Evolutionary conservation across 1,140 invertebrate genomes (phyloP).

Genomic region (Notospermus geniculatus): DNA sequence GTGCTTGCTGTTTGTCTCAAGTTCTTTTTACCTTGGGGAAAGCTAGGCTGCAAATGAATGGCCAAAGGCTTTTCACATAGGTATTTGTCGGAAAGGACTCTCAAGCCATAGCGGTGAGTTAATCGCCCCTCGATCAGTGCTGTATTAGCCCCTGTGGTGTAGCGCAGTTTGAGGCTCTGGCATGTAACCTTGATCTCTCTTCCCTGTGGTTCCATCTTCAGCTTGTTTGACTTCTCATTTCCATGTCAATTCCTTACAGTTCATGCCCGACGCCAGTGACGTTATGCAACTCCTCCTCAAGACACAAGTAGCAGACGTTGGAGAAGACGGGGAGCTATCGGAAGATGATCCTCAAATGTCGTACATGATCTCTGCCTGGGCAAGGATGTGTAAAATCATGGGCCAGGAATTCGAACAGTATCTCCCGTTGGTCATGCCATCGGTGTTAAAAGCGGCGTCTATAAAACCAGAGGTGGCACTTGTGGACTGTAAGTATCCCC

Average conservation of each 20-base stretch:
- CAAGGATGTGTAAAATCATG: constrained; percentile 95
- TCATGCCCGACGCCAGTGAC: constrained; percentile 47
- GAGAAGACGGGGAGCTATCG: constrained; percentile 59
- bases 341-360: constrained; percentile 94
- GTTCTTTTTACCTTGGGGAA: no score
- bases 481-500: constrained; percentile 81
- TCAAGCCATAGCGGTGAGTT: no score
- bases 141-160: no score
- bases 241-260: no score
- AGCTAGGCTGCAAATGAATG: no score
- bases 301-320: constrained; percentile 70
- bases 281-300: constrained; percentile 95
- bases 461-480: constrained; percentile 97
- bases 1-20: neutral
- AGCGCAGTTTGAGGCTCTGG: no score
- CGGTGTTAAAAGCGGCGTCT: constrained; percentile 90
- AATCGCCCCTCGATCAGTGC: no score
- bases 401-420: constrained; percentile 95
- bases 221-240: no score
- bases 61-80: no score
- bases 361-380: constrained; percentile 98
- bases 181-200: no score
- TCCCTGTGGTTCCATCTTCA: no score
- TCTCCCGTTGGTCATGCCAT: constrained; percentile 94
- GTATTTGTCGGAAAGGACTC: no score